Evolutionary conservation across 2,113 vertebrate genomes (phyloP).

Genomic region (Callopanchax toddi): DNA sequence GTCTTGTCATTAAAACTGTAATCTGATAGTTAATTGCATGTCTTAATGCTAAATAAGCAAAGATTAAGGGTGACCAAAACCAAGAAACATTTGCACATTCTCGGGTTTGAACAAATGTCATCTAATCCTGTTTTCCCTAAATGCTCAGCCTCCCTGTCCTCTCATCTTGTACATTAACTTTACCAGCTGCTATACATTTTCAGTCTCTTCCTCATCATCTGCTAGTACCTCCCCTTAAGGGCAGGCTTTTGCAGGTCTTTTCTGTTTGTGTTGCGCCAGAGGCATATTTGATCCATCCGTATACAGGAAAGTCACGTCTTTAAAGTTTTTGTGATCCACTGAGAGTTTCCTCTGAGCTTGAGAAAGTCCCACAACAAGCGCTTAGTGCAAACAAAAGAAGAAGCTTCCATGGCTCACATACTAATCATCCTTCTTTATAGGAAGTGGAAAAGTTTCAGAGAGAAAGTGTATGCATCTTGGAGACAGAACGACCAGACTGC

Average conservation of each 20-base stretch:
- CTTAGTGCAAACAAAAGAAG: neutral
- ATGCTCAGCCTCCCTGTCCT: too few relatives aligned
- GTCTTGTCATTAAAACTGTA: too few relatives aligned
- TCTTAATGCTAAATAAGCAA: neutral
- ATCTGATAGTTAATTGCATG: too few relatives aligned
- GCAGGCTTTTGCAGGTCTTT: neutral
- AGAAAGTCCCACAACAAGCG: slow-evolving; percentile 5
- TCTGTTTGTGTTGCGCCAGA: slow-evolving; percentile 11
- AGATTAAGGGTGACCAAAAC: too few relatives aligned
- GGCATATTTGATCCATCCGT: neutral
- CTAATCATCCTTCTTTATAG: too few relatives aligned
- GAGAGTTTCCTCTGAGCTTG: slow-evolving; percentile 5
- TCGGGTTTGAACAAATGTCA: too few relatives aligned
- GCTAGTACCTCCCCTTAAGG: neutral
- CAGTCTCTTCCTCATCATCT: neutral
- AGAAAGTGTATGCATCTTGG: too few relatives aligned
- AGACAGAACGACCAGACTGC: neutral
- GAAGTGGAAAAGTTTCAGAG: neutral
- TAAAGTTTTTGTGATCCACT: slow-evolving; percentile 19
- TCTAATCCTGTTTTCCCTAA: too few relatives aligned
- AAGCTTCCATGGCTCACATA: too few relatives aligned
- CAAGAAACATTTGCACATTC: too few relatives aligned
- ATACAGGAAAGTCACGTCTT: slow-evolving; percentile 1
- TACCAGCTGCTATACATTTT: slow-evolving; percentile 46
- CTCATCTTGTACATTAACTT: slow-evolving; percentile 49